Conservation (phyloP, 2,113 vertebrate genomes). For the Oryzias javanicus region DNA sequence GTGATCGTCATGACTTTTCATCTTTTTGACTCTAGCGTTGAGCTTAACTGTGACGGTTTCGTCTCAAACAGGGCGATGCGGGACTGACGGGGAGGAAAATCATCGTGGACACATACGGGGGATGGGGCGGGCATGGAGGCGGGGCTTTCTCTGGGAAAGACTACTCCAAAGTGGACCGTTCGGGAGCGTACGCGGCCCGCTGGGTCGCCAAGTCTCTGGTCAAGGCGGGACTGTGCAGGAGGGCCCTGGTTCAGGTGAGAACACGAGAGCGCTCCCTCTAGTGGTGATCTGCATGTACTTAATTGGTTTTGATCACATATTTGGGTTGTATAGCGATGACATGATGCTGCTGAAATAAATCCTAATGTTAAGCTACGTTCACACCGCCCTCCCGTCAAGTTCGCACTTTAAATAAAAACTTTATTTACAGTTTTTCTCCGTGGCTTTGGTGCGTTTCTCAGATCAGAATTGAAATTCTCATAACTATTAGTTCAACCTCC, state of each 20-base stretch:
- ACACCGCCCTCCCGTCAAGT: no score
- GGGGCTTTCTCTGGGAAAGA: conserved; percentile 81
- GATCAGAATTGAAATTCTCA: no score
- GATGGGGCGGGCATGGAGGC: conserved; percentile 79
- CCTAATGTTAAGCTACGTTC: no score
- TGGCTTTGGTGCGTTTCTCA: no score
- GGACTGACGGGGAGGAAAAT: conserved; percentile 80
- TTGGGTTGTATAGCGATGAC: no score
- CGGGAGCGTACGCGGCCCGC: conserved; percentile 77
- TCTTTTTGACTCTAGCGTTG: not conserved
- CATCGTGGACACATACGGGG: conserved; percentile 79
- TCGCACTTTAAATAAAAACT: no score
- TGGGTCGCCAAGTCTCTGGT: conserved; percentile 81
- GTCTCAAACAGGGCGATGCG: conserved; percentile 64
- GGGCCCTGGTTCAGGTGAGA: conserved; percentile 75
- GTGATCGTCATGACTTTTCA: not conserved
- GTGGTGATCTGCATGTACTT: no score
- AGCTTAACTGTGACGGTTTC: not conserved
- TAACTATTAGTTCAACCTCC: no score
- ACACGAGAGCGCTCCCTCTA: not conserved
- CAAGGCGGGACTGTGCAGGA: conserved; percentile 75
- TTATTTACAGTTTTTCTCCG: no score
- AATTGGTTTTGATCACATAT: no score
- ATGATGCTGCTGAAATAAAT: no score
- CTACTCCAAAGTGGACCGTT: conserved; percentile 78